These are phyloP conservation scores for Montipora capricornis DNA, from an alignment of 64 coral and sea anemone species.

Conservation along the genomic window DNA sequence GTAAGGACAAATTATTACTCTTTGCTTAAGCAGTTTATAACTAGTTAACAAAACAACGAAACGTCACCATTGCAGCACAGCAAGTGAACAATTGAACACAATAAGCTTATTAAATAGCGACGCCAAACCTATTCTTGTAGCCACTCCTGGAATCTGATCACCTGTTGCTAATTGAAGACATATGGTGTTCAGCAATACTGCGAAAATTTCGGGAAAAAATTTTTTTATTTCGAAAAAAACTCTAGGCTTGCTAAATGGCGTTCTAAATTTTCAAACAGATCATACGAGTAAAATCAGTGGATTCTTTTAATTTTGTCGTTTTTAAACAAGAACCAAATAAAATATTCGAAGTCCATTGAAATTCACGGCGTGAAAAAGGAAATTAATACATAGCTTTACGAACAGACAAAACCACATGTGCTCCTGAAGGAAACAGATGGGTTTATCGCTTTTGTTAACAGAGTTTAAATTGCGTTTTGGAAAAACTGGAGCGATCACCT, in stretches of 20 bases:
- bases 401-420: slow-evolving; percentile 4
- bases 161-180: not conserved
- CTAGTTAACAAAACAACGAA: too few species aligned
- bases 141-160: not conserved
- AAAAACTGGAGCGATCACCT: too few species aligned
- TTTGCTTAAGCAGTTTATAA: not conserved
- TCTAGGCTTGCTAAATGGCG: too few species aligned
- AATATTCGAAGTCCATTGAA: slow-evolving; percentile 5
- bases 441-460: not conserved
- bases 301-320: not conserved
- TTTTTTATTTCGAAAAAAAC: too few species aligned
- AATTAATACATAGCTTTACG: not conserved
- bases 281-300: too few species aligned
- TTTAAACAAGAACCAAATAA: slow-evolving; percentile 2
- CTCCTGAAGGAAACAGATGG: not conserved
- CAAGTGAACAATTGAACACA: too few species aligned
- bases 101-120: too few species aligned
- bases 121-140: not conserved
- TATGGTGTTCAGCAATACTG: not conserved
- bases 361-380: not conserved
- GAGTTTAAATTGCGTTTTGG: too few species aligned
- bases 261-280: too few species aligned
- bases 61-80: too few species aligned
- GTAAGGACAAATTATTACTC: not conserved
- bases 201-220: too few species aligned